Evolutionary conservation across 2,888 invertebrate species (phyloP), one percentile per base, ranked within the genome.

Genomic region (Drosophila monieri): DNA sequence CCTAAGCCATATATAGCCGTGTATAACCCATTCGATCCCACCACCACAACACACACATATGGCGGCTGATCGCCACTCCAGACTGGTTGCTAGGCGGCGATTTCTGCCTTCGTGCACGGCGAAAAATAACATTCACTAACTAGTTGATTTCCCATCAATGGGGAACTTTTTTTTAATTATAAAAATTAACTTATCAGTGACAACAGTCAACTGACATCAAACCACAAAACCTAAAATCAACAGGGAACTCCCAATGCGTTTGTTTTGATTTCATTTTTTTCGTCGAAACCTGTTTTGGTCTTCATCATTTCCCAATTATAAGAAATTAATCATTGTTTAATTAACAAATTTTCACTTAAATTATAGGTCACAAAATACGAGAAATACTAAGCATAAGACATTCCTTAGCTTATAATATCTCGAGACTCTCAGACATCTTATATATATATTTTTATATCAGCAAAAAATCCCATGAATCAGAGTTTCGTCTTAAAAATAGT

Each of bases 11-110:
- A 39, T 41, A 41, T 41, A 15, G 15, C 18, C 39, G 3, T 8
- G 39, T 18, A 18, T 21, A 39, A n/a, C 12, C 43, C 25, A 27
- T 25, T 32, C 25, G 53, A 53, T 44, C 57, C 51, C 51, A 52
- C 9, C 52, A 27, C 27, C 27, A 27, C 27, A 23, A 4, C 27
- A 52, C 30, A 52, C 30, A 6, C 43, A 43, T 43, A 14, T 21
- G 43, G 41, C 43, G 18, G 43, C 43, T 43, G 43, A 43, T 43
- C 43, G 43, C 43, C 18, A 18, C 27, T 27, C 35, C 35, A 56
- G 18, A 44, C 35, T 58, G 6, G 59, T 60, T 60, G 60, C 60
- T 60, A 60, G 60, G 60, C 60, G 25, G 46, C 25, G n/a, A 44
- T 18, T 59, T 35, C 35, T 14, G 35, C n/a, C 35, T 41, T 15